Base-by-base conservation (phyloP, 2,888 invertebrate genomes). In the Watsonalla cultraria region DNA sequence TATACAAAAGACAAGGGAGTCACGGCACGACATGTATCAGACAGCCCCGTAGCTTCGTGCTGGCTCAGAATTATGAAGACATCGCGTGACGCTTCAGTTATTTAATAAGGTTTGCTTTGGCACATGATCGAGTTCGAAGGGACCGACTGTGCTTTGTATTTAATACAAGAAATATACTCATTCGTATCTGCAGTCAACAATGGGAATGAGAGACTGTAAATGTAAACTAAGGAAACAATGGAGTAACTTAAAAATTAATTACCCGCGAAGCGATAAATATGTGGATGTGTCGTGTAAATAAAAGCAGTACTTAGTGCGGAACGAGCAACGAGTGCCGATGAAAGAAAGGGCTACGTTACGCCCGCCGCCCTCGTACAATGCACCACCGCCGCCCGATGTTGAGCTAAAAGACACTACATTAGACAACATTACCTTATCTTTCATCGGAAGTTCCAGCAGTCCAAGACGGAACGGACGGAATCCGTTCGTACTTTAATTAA, bases 261-360 rank as follows among this genome's bases (percentile, higher is more conserved):
- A 72, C 76, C 85, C 86, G 78, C 78, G 74, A 82, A 84, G 83
- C 77, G 76, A 86, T 88, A 86, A 88, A 88, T 85, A 74, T 72
- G 76, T 80, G 76, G 72, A 77, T 80, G 80, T 81, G 82, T 79
- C 83, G 81, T 78, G 78, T 80, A 82, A 81, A 86, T 82, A 84
- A 81, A 82, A 81, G 76, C 73, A 73, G 74, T 74, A 72, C 61
- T 58, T 72, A 70, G 71, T 70, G 83, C 84, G 86, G 86, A 86
- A 86, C 86, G 84, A 65, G 60, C 61, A 67, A 54, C 51, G 57
- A 49, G 55, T 57, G 67, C 58, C 61, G 65, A 67, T 73, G 66
- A 66, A 76, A 82, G 81, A 83, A 82, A 80, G 82, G 80, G 78
- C 78, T 66, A 70, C 82, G 86, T 84, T 75, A 82, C 84, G 85